phyloP scores from a whole-genome alignment of 2,888 invertebrate genomes.

The Isotomurus palustris region DNA sequence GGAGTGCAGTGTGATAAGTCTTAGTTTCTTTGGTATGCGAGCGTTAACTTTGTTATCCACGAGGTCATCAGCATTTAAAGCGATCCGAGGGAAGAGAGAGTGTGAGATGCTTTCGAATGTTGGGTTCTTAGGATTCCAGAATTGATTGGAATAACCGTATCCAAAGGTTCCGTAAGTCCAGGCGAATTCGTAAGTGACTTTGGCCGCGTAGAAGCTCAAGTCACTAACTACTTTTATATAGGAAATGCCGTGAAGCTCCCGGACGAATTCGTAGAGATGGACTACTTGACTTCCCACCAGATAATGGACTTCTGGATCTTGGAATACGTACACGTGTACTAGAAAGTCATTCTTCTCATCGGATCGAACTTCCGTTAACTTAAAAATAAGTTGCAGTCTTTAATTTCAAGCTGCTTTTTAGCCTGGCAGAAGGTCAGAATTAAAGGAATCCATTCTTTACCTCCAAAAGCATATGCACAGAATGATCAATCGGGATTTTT shows the following conservation, averaged over 20 bases:
- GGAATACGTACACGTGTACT: slow-evolving; percentile 39
- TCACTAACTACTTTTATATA: slow-evolving; percentile 25
- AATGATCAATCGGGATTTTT: slow-evolving; percentile 33
- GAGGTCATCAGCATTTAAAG: slow-evolving; percentile 23
- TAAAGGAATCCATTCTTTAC: slow-evolving; percentile 7
- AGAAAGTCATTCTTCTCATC: slow-evolving; percentile 35
- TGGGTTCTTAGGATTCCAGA: slow-evolving; percentile 30
- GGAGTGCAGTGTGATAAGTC: slow-evolving; percentile 26
- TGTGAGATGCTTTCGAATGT: slow-evolving; percentile 29
- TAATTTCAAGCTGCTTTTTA: neutral
- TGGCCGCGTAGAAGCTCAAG: slow-evolving; percentile 20
- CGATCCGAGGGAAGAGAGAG: slow-evolving; percentile 37
- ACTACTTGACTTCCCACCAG: slow-evolving; percentile 25
- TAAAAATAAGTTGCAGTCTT: neutral
- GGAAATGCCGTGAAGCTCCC: slow-evolving; percentile 31
- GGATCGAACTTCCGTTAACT: slow-evolving; percentile 20
- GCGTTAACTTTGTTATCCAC: slow-evolving; percentile 27
- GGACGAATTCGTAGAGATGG: slow-evolving; percentile 30
- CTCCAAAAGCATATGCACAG: slow-evolving; percentile 26
- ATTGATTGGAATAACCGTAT: slow-evolving; percentile 34
- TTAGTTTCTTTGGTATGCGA: slow-evolving; percentile 25
- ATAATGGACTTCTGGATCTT: slow-evolving; percentile 35
- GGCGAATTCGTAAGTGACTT: slow-evolving; percentile 30
- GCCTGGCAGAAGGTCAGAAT: neutral
- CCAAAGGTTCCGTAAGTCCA: slow-evolving; percentile 38